Evolutionary conservation across 2,113 vertebrate species (phyloP).

Genomic region (Pterocles orientalis): DNA sequence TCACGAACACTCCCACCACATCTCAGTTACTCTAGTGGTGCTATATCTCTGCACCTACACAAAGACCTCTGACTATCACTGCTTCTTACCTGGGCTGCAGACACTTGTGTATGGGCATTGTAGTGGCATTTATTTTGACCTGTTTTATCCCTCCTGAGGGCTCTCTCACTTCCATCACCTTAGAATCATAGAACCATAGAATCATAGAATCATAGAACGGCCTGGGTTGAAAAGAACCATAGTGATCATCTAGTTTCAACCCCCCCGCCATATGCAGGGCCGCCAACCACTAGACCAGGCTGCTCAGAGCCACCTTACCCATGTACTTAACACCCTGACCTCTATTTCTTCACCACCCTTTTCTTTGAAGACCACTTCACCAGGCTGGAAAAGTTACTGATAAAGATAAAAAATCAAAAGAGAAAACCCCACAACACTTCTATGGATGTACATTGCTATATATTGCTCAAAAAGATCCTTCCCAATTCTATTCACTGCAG

Average conservation of each 20-base stretch:
- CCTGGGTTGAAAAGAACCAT: no score
- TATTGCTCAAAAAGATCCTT: background rate
- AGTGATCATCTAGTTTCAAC: no score
- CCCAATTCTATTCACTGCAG: background rate
- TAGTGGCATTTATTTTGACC: background rate
- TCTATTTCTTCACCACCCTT: background rate
- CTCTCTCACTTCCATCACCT: background rate
- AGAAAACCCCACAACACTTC: background rate
- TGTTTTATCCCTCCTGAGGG: background rate
- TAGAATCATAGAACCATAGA: no score
- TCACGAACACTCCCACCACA: background rate
- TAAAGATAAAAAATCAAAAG: background rate
- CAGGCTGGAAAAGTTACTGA: background rate
- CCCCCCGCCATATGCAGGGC: no score
- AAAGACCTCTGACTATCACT: background rate
- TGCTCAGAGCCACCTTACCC: no score
- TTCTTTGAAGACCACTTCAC: background rate
- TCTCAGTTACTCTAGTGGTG: background rate
- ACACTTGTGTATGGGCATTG: background rate
- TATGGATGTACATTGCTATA: background rate
- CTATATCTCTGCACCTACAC: background rate
- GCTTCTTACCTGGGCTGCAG: background rate
- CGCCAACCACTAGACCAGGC: no score
- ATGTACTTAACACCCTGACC: background rate
- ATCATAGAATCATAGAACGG: no score